Percentiles rank a stretch among this genome's conserved stretches.
These are phyloP conservation scores for Perca fluviatilis DNA, from an alignment of 2,113 vertebrate species.

Conservation along the genomic window DNA sequence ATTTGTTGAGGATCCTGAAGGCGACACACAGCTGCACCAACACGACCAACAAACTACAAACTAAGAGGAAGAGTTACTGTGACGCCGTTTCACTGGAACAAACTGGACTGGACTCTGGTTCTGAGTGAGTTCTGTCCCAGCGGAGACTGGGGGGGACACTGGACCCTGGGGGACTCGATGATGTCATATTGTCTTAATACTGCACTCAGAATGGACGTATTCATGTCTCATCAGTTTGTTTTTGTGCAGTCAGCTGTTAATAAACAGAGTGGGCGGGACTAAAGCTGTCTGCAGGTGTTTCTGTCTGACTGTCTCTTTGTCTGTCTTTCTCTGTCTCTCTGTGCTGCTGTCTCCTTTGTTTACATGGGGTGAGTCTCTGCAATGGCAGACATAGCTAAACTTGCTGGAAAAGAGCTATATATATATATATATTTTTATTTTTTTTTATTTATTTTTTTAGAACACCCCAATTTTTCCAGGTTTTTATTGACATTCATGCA, in stretches of 20 bases:
- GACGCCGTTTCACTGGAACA: conserved; percentile 22
- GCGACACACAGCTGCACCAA: not conserved
- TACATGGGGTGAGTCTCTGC: no score
- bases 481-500: no score
- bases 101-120: not conserved
- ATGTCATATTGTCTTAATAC: conserved; percentile 28
- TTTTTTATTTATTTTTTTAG: no score
- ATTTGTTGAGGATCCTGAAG: conserved; percentile 21
- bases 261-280: not conserved
- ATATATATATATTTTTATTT: no score
- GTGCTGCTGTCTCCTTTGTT: no score
- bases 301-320: no score
- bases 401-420: no score
- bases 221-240: no score
- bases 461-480: no score
- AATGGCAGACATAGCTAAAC: no score
- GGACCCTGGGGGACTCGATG: conserved; percentile 12
- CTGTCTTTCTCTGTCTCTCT: no score
- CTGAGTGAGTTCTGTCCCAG: not conserved
- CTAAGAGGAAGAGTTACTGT: not conserved
- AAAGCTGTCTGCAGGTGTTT: not conserved
- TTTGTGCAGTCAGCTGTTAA: not conserved
- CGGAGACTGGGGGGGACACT: conserved; percentile 27
- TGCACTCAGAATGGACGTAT: no score
- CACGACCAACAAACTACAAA: not conserved